These are phyloP conservation scores for Euzophera pinguis DNA, from an alignment of 2,888 invertebrate genomes.

Conservation along the genomic window DNA sequence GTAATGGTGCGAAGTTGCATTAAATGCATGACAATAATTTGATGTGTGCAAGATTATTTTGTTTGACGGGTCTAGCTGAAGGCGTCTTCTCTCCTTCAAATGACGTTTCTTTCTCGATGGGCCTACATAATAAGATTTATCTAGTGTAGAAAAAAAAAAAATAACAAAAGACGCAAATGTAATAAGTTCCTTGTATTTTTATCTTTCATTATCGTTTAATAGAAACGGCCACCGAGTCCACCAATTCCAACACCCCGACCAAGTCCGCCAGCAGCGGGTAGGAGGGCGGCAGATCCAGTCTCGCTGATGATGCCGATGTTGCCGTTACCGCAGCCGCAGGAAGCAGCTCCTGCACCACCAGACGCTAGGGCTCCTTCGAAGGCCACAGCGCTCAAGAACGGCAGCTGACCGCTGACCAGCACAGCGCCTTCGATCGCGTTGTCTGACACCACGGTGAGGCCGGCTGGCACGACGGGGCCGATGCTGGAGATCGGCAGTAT, in stretches of 20 bases:
- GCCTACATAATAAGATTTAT: too few species aligned
- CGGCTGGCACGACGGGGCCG: neutral
- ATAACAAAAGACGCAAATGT: too few species aligned
- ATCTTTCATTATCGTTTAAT: too few species aligned
- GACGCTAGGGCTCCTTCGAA: neutral
- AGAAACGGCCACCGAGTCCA: neutral
- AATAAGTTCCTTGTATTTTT: too few species aligned
- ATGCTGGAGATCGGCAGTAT: neutral
- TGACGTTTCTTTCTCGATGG: too few species aligned
- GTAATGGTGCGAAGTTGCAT: too few species aligned
- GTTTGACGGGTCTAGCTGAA: too few species aligned
- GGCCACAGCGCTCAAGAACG: neutral
- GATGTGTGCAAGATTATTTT: too few species aligned
- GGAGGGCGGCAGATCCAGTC: neutral
- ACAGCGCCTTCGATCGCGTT: neutral
- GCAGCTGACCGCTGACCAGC: slow-evolving; percentile 1
- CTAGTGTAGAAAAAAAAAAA: too few species aligned
- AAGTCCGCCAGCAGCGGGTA: neutral
- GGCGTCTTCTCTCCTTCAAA: too few species aligned
- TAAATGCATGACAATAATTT: too few species aligned
- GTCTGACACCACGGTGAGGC: neutral
- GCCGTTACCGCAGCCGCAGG: slow-evolving; percentile 1
- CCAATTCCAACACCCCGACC: neutral
- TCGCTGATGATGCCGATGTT: neutral
- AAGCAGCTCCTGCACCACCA: neutral